Conservation (phyloP, 2,888 invertebrate species). For the Heliconius aoede region DNA sequence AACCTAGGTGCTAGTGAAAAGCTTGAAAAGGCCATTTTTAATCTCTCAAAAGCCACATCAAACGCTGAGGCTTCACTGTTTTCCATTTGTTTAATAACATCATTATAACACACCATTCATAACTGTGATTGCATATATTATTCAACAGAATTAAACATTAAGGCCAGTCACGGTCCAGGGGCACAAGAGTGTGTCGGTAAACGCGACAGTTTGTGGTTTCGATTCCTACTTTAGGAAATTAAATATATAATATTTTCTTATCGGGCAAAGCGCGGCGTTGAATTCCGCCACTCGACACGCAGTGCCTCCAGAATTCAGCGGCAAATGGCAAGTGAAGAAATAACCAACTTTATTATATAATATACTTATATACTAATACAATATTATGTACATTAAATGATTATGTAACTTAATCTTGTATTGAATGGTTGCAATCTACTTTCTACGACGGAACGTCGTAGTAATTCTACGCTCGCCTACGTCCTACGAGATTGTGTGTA, state of each 20-base stretch:
- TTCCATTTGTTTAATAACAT: conserved; percentile 29
- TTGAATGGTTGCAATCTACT: conserved; percentile 2
- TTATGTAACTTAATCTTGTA: conserved; percentile 1
- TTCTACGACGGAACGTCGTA: not conserved
- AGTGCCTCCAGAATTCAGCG: not conserved
- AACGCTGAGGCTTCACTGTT: conserved; percentile 36
- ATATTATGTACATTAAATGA: not conserved
- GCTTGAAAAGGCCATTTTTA: conserved; percentile 50
- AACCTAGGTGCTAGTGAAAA: conserved; percentile 45
- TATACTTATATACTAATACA: too few relatives aligned
- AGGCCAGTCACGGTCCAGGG: too few relatives aligned
- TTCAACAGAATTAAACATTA: not conserved
- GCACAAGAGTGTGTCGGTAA: too few relatives aligned
- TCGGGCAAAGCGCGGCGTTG: not conserved
- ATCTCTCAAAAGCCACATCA: conserved; percentile 48
- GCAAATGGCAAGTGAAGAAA: too few relatives aligned
- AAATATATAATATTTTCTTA: not conserved
- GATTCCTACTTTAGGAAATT: not conserved
- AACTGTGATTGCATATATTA: conserved; percentile 26
- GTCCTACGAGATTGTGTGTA: conserved; percentile 3
- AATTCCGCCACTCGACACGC: not conserved
- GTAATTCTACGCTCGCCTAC: not conserved
- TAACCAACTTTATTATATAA: not conserved
- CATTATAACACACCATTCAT: conserved; percentile 26
- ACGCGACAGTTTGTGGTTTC: not conserved